A percentile compares a stretch with the other conserved stretches of the same genome.
These are phyloP conservation scores for Tyria jacobaeae DNA, from an alignment of 2,888 invertebrate species.

Conservation along the genomic window DNA sequence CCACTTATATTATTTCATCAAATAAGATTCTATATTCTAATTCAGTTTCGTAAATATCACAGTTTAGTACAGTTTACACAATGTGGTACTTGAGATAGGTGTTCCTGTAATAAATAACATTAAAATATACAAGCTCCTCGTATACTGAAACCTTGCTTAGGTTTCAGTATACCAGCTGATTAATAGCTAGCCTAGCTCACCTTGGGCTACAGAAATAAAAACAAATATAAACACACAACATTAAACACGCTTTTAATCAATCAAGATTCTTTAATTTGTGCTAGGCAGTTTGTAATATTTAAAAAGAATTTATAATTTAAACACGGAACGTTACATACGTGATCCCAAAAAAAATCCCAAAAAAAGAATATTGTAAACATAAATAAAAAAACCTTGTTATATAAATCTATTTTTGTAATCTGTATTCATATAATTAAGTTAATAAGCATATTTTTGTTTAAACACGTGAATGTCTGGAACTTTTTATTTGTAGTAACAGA, in stretches of 20 bases:
- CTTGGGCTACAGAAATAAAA: conserved; percentile 41
- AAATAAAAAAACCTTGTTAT: too few relatives aligned
- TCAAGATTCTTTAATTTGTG: conserved; percentile 25
- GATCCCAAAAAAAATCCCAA: too few relatives aligned
- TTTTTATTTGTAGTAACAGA: too few relatives aligned
- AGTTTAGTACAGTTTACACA: conserved; percentile 28
- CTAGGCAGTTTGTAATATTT: background rate
- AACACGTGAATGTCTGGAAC: too few relatives aligned
- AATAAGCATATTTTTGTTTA: too few relatives aligned
- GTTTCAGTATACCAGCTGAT: too few relatives aligned
- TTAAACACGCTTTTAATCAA: conserved; percentile 31
- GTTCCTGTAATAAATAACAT: conserved; percentile 46
- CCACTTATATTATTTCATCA: background rate
- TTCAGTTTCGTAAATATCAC: conserved; percentile 20
- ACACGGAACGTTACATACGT: background rate
- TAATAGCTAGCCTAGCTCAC: conserved; percentile 45
- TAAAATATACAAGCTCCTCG: conserved; percentile 45
- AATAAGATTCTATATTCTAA: too few relatives aligned
- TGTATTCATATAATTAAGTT: too few relatives aligned
- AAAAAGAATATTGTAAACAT: too few relatives aligned
- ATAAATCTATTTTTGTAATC: too few relatives aligned
- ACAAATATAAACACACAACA: conserved; percentile 41
- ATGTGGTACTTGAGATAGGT: conserved; percentile 33
- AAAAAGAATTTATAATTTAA: too few relatives aligned
- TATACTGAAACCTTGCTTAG: conserved; percentile 40